Evolutionary conservation across 1,140 invertebrate genomes (phyloP), one percentile per base, ranked within the genome.

Genomic region (Apis florea): DNA sequence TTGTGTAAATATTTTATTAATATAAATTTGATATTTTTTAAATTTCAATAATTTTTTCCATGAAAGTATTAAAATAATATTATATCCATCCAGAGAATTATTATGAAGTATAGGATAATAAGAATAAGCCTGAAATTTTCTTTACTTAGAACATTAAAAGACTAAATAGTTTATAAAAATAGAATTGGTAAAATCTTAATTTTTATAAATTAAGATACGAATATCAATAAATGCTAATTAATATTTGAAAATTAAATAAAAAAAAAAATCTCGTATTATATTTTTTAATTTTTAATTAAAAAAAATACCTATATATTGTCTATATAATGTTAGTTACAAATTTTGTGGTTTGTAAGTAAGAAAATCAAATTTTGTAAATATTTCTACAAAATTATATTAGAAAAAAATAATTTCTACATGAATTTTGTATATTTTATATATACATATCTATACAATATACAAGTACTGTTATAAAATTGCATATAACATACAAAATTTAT

Each of bases 1-100:
- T 21, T 73, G 21, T 85, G 84, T 85, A 85, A 82, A 85, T 85
- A 84, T 58, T 85, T 82, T 75, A 75, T 13, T 61, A 47, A 81
- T 56, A 56, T n/a, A 64, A 70, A 81, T 49, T 64, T 31, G 26
- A 56, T 47, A 63, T 75, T 81, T 59, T 75, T 71, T 80, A 49
- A 75, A 67, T 58, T 71, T 66, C 24, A 40, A 19, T 66, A 26
- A 61, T 75, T 26, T 72, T 74, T 68, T 79, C 56, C 9, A 56
- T 58, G 19, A 80, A 84, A 79, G 40, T 75, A 84, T 79, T 70
- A 84, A 68, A 70, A 49, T 5, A 21, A 59, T 77, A 24, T 70
- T 70, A 56, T 24, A 71, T 84, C 17, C 19, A 66, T 75, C 24
- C 31, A 68, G 19, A 81, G 53, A 67, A 63, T 54, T 24, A 64